phyloP scores from a whole-genome alignment of 2,888 invertebrate species.

The Sinopyrophorus schimmeli region DNA sequence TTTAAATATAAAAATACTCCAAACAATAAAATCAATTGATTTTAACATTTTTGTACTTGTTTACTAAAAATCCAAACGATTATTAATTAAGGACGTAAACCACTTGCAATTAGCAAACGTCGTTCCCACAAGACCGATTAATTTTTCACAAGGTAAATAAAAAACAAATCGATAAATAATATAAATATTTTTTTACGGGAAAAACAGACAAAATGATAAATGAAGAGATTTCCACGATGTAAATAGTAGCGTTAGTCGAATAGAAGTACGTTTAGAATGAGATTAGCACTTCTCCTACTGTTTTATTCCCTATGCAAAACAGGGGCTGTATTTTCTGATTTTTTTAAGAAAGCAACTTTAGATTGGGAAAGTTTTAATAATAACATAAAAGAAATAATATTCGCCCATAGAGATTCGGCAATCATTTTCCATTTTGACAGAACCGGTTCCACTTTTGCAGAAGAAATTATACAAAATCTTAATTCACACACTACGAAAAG shows the following conservation, averaged over 20 bases:
- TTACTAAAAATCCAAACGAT: neutral
- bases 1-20: too few species aligned
- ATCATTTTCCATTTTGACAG: conserved; percentile 11
- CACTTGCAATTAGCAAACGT: neutral
- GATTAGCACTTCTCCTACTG: too few species aligned
- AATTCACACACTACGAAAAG: conserved; percentile 1
- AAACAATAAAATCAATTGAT: neutral
- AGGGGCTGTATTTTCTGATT: too few species aligned
- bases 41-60: neutral
- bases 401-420: conserved; percentile 12
- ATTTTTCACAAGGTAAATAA: neutral
- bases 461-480: conserved; percentile 1
- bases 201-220: conserved; percentile 12
- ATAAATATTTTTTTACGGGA: conserved; percentile 8
- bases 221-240: conserved; percentile 4
- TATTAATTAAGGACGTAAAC: neutral
- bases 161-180: conserved; percentile 7
- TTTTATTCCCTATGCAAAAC: too few species aligned
- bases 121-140: neutral
- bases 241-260: too few species aligned
- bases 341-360: neutral
- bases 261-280: too few species aligned
- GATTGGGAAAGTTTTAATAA: neutral
- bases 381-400: conserved; percentile 4
- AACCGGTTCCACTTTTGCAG: neutral